These are phyloP conservation scores for Euthynnus affinis DNA, from an alignment of 2,797 vertebrate genomes.

Conservation along the genomic window DNA sequence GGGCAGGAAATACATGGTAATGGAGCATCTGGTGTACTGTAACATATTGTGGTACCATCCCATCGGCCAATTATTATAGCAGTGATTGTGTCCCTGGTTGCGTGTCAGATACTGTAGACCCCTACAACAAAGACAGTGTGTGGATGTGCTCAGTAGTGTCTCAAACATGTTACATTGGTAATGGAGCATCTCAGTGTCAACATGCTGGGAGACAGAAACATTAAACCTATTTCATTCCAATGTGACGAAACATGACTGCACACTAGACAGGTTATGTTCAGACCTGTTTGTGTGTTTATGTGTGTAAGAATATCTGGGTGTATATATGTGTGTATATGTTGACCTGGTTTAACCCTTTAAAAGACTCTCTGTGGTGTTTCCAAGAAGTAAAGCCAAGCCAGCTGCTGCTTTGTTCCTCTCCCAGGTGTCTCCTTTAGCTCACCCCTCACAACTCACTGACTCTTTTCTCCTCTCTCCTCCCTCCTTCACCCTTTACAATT, in stretches of 20 bases:
- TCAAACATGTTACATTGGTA: neutral
- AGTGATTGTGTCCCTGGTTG: neutral
- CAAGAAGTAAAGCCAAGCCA: conserved; percentile 65
- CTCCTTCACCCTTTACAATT: conserved; percentile 8
- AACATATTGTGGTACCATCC: neutral
- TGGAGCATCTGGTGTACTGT: neutral
- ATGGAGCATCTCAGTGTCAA: conserved; percentile 33
- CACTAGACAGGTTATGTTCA: conserved; percentile 23
- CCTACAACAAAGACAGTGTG: neutral
- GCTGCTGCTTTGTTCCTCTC: conserved; percentile 71
- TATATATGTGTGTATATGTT: conserved; percentile 23
- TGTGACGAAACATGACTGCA: conserved; percentile 23
- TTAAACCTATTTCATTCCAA: conserved; percentile 26
- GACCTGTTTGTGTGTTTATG: conserved; percentile 12
- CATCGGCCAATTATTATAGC: neutral
- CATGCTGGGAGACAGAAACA: conserved; percentile 26
- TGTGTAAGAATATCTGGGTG: conserved; percentile 13
- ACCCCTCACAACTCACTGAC: conserved; percentile 30
- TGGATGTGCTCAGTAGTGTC: neutral
- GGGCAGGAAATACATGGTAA: no score
- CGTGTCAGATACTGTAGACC: neutral
- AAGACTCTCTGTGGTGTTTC: conserved; percentile 54
- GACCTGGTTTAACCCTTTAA: conserved; percentile 69
- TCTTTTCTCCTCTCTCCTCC: neutral
- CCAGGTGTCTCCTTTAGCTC: conserved; percentile 75